Evolutionary conservation across 2,797 vertebrate genomes (phyloP).

Genomic region (Enteromius radiatus): DNA sequence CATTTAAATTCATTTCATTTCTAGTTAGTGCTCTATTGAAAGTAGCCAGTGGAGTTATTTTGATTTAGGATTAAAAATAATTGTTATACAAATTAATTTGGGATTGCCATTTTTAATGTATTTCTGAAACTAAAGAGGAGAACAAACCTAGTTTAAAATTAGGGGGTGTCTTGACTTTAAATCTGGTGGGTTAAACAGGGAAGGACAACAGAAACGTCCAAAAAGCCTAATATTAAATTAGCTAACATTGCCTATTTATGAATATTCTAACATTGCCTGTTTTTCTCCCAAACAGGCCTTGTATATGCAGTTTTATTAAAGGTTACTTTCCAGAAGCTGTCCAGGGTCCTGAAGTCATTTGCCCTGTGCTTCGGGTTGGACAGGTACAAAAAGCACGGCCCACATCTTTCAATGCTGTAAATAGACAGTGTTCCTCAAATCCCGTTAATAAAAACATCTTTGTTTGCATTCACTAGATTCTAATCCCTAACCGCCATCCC

Average conservation of each 20-base stretch:
- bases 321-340: slow-evolving; percentile 13
- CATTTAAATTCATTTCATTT: not conserved
- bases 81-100: not conserved
- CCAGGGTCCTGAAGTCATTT: slow-evolving; percentile 46
- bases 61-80: not conserved
- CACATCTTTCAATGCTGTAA: not conserved
- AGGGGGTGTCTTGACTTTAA: not conserved
- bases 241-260: not conserved
- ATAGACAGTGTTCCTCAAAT: not conserved
- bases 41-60: not conserved
- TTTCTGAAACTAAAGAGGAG: not conserved
- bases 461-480: not conserved
- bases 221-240: not conserved
- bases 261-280: not conserved
- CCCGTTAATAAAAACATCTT: not conserved
- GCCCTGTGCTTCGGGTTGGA: not conserved
- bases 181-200: not conserved
- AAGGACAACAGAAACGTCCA: not conserved
- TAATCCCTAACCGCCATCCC: not conserved
- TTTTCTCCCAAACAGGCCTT: not conserved
- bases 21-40: not conserved
- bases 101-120: not conserved
- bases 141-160: not conserved
- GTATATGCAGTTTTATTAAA: not conserved
- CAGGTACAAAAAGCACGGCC: slow-evolving; percentile 11